Conservation (phyloP, 2,888 invertebrate species). For the Barypeithes pellucidus region DNA sequence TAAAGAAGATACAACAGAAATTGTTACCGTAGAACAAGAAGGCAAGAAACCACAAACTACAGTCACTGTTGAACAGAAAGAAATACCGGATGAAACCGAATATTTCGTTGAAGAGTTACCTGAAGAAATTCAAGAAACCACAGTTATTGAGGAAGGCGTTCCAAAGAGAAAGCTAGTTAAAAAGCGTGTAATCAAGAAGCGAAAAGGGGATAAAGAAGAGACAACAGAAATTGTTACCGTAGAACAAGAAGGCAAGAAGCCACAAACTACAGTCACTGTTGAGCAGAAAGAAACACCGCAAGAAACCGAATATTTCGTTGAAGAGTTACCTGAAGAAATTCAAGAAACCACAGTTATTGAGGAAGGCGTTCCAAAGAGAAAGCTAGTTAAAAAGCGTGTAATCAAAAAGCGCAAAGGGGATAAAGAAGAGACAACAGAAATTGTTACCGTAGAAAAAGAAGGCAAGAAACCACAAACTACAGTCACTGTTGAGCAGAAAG, state of each 20-base stretch:
- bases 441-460: conserved; percentile 69
- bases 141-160: conserved; percentile 66
- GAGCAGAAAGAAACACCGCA: conserved; percentile 57
- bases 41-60: conserved; percentile 66
- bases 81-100: conserved; percentile 58
- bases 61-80: conserved; percentile 58
- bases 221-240: conserved; percentile 62
- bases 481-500: conserved; percentile 65
- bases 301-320: conserved; percentile 55
- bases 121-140: conserved; percentile 64
- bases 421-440: conserved; percentile 68
- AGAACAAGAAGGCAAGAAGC: conserved; percentile 63
- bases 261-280: conserved; percentile 59
- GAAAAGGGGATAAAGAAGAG: conserved; percentile 61
- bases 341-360: conserved; percentile 59
- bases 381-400: conserved; percentile 65
- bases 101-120: conserved; percentile 60
- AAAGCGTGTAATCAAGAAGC: conserved; percentile 61
- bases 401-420: conserved; percentile 68
- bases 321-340: conserved; percentile 57
- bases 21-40: conserved; percentile 69
- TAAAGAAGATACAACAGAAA: conserved; percentile 67
- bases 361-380: conserved; percentile 58
- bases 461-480: conserved; percentile 69
- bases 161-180: conserved; percentile 62